Conservation (phyloP, 1,140 invertebrate genomes). For the Magallana gigas region DNA sequence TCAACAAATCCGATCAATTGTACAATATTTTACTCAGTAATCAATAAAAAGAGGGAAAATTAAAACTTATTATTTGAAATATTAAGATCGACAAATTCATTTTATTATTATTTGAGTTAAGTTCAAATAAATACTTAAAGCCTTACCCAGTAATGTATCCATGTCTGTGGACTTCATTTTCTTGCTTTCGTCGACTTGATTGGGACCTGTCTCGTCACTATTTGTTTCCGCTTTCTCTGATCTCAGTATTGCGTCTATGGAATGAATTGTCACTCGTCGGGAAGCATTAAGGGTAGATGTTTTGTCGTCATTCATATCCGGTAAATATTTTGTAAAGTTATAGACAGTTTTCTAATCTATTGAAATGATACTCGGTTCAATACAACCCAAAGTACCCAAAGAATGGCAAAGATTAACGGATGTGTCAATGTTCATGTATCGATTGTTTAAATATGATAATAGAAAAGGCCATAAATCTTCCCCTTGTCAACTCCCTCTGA, state of each 20-base stretch:
- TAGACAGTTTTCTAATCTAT: not conserved
- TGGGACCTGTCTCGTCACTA: not conserved
- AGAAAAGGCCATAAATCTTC: constrained; percentile 29
- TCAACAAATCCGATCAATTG: too few relatives aligned
- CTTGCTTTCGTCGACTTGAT: not conserved
- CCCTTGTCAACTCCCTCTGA: constrained; percentile 22
- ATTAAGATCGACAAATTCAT: too few relatives aligned
- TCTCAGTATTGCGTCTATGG: not conserved
- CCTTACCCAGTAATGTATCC: not conserved
- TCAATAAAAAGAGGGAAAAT: too few relatives aligned
- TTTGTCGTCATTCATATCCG: not conserved
- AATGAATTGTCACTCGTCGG: not conserved
- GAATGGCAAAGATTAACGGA: constrained; percentile 12
- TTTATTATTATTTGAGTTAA: too few relatives aligned
- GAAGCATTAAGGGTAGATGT: not conserved
- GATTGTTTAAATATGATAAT: constrained; percentile 37
- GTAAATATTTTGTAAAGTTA: not conserved
- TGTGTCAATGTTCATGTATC: constrained; percentile 37
- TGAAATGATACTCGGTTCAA: not conserved
- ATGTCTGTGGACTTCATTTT: not conserved
- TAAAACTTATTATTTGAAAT: too few relatives aligned
- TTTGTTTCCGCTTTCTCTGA: not conserved
- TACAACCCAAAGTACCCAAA: not conserved
- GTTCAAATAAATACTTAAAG: too few relatives aligned
- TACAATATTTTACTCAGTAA: too few relatives aligned